phyloP scores from a whole-genome alignment of 2,113 vertebrate genomes.

The Salvator merianae region DNA sequence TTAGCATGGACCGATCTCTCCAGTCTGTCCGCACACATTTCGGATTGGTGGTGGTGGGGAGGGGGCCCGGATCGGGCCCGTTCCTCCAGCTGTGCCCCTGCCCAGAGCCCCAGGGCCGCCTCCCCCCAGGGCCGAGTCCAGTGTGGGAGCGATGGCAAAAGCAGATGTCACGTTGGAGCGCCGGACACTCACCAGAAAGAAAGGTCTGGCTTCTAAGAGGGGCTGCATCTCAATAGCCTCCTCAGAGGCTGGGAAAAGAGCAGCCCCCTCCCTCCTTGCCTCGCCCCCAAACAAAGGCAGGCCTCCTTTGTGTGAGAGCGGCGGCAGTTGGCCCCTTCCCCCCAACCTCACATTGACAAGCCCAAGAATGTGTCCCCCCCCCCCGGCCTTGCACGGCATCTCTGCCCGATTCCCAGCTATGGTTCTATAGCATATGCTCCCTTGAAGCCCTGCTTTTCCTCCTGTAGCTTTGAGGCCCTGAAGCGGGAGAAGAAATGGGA shows the following conservation, averaged over 20 bases:
- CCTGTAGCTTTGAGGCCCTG: too few species aligned
- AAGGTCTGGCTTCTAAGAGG: neutral
- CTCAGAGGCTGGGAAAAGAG: conserved; percentile 26
- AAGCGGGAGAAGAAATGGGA: neutral
- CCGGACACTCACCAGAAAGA: conserved; percentile 2
- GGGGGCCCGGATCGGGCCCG: neutral
- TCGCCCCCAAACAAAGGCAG: neutral
- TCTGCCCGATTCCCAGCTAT: too few species aligned
- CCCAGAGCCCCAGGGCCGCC: neutral
- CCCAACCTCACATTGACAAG: too few species aligned
- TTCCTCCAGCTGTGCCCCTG: neutral
- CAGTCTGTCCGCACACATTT: too few species aligned
- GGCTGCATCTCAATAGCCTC: conserved; percentile 16
- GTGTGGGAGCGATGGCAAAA: neutral
- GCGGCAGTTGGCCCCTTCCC: too few species aligned
- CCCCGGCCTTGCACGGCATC: too few species aligned
- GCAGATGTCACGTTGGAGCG: conserved; percentile 8
- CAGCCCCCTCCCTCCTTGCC: neutral
- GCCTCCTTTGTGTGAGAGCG: neutral
- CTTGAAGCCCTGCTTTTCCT: neutral
- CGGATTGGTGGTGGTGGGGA: too few species aligned
- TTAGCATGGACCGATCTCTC: too few species aligned
- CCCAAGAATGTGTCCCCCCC: too few species aligned
- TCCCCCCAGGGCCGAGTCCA: neutral
- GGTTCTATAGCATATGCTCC: neutral